Evolutionary conservation across 2,888 invertebrate species (phyloP), one percentile per base, ranked within the genome.

Genomic region (Crocallis elinguaria): DNA sequence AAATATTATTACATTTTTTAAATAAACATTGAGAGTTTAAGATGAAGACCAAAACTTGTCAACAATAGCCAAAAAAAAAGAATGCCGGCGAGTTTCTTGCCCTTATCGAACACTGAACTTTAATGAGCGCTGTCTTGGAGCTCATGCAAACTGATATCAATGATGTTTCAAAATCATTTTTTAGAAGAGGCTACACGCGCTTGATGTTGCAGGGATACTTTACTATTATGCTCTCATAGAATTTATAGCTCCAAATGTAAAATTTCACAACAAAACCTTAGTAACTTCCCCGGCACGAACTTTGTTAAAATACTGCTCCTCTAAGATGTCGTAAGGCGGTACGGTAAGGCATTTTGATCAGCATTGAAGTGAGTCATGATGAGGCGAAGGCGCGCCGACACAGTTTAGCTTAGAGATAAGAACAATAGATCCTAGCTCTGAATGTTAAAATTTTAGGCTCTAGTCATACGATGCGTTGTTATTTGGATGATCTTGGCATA

Each of bases 221-320:
- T n/a, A n/a, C n/a, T n/a, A n/a, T n/a, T n/a, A n/a, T n/a, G 25
- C n/a, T 25, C n/a, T 2, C 3, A 25, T 25, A 33, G 9, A 27
- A 42, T 49, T 16, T 42, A 42, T 30, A 11, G 21, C 11, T 21
- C 12, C 11, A 41, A 38, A 39, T 56, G 69, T 69, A 67, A 60
- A 52, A 68, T 82, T 81, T 68, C 74, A 58, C 60, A 80, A 83
- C 65, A 61, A 57, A 77, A 70, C 70, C 73, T 70, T 71, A 66
- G 70, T 67, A 71, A 78, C 76, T 81, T 83, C 80, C 77, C 75
- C 67, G 66, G 73, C 77, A 75, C 75, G 79, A 77, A 75, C 73
- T 59, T 67, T 29, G 29, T 29, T 12, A 67, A 76, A 68, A 66
- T 51, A 55, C 68, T 72, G 21, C 44, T 48, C 67, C 71, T 75